These are phyloP conservation scores for Coreoperca whiteheadi DNA, from an alignment of 2,113 vertebrate species.

Conservation along the genomic window DNA sequence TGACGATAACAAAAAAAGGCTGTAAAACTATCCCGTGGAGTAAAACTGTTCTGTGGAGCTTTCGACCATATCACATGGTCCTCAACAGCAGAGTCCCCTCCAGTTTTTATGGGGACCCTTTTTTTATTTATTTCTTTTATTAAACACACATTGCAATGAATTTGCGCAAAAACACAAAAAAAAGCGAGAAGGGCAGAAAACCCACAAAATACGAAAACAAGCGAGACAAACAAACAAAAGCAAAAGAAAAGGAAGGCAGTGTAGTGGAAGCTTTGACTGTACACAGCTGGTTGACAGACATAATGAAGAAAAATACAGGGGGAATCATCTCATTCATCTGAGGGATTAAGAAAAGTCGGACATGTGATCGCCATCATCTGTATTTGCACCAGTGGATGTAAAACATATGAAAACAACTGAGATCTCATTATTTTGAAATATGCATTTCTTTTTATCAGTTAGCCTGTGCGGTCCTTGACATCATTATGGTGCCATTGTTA, in stretches of 20 bases:
- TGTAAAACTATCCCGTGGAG: too few relatives aligned
- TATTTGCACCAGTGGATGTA: neutral
- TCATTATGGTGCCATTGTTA: conserved; percentile 39
- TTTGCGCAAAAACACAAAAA: too few relatives aligned
- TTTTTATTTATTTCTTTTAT: too few relatives aligned
- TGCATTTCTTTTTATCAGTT: neutral
- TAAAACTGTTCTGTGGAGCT: too few relatives aligned
- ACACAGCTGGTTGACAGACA: conserved; percentile 7
- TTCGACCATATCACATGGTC: too few relatives aligned
- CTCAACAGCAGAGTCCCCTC: neutral
- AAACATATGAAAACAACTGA: conserved; percentile 26
- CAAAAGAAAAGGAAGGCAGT: neutral
- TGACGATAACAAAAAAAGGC: too few relatives aligned
- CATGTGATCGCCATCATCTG: neutral
- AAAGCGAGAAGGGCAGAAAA: too few relatives aligned
- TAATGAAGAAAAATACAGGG: neutral
- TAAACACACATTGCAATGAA: too few relatives aligned
- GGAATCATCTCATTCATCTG: conserved; percentile 2
- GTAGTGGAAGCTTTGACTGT: neutral
- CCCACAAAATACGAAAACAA: too few relatives aligned
- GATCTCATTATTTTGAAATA: neutral
- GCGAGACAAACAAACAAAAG: too few relatives aligned
- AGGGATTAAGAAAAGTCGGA: neutral
- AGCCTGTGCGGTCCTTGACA: neutral
- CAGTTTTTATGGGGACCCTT: too few relatives aligned